phyloP scores from a whole-genome alignment of 2,797 vertebrate genomes.

The Danio albolineatus region DNA sequence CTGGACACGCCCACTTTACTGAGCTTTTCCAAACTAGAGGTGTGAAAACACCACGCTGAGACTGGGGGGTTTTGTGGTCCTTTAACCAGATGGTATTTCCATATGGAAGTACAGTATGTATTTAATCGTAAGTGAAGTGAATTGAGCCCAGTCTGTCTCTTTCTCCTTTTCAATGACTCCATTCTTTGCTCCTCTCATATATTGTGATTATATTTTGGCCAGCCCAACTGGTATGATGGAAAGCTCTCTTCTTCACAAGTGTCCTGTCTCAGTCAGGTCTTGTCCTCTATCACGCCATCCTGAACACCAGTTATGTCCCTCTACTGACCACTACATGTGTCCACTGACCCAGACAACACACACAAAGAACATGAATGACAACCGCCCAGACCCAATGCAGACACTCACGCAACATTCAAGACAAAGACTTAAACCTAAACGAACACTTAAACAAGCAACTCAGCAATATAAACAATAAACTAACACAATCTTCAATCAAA shows the following conservation, averaged over 20 bases:
- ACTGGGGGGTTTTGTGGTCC: too few species aligned
- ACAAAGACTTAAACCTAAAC: neutral
- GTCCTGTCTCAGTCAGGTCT: constrained; percentile 2
- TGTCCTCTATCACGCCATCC: neutral
- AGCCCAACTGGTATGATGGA: neutral
- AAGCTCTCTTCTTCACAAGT: neutral
- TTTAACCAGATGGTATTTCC: too few species aligned
- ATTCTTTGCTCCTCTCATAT: too few species aligned
- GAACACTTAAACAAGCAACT: neutral
- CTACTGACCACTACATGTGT: constrained; percentile 25
- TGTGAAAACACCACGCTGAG: too few species aligned
- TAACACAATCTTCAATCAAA: neutral
- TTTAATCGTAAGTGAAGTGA: too few species aligned
- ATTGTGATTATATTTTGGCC: too few species aligned
- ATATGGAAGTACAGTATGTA: too few species aligned
- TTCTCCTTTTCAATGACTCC: too few species aligned
- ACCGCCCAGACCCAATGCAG: neutral
- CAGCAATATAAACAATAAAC: neutral
- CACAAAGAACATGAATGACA: neutral
- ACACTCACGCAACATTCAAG: neutral
- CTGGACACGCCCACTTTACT: too few species aligned
- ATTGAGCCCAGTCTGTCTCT: too few species aligned
- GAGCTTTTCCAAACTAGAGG: too few species aligned
- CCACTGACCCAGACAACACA: neutral
- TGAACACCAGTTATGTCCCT: constrained; percentile 19